Base-by-base conservation (phyloP, 1,140 invertebrate genomes). In the Ptiloglossa arizonensis region DNA sequence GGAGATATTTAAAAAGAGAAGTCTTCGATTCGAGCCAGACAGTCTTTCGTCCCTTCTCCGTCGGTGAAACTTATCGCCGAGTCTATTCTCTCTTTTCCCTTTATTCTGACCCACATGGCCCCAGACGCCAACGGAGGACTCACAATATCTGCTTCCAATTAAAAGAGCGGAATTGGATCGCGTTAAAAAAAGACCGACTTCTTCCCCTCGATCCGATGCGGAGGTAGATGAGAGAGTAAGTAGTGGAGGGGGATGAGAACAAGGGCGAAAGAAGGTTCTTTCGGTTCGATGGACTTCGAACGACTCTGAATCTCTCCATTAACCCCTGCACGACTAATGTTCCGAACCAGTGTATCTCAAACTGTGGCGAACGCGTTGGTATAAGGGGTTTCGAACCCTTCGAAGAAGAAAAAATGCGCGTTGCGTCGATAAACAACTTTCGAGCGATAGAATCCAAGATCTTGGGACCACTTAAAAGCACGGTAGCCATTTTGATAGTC, bases 81-180 rank as follows among this genome's bases (percentile, higher is more conserved):
- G 15, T 22, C 44, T 9, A 56, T 73, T 63, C 50, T 64, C 9
- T 24, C 60, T 56, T 72, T 64, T 52, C 19, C 15, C 57, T n/a
- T 24, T 24, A 13, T 35, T 27, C 48, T 64, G 60, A 64, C 71
- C 71, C 71, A 73, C 35, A 73, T 73, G 71, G 5, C 5, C 24
- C 56, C 15, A 41, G 8, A 52, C 50, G 56, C 56, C 15, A 17
- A 5, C 22, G 22, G n/a, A 52, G 59, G 24, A 54, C 46, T 73
- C 54, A 38, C 50, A 24, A 52, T 73, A 73, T 73, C 71, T 73
- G 60, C 59, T 73, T 63, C 59, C 71, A 73, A 73, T 73, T 73
- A 73, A 73, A 73, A 63, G 59, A 35, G 48, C 22, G 59, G 24
- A 50, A 73, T 52, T 63, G 71, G 35, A 73, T 73, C 70, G 59